Evolutionary conservation across 2,113 vertebrate species (phyloP).

Genomic region (Colius striatus): DNA sequence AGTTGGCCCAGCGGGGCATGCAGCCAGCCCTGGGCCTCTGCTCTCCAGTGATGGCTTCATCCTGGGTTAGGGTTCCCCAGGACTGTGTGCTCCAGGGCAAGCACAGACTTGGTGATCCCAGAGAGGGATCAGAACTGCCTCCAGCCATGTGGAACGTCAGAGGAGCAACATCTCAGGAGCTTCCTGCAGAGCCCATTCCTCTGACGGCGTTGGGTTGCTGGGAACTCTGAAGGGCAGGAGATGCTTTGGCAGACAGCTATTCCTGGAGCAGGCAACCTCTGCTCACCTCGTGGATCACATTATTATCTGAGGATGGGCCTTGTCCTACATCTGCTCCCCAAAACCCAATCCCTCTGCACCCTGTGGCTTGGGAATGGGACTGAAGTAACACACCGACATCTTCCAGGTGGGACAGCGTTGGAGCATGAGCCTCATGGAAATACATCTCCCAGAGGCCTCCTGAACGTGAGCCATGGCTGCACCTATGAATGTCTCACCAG

Average conservation of each 20-base stretch:
- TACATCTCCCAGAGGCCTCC: not conserved
- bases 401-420: not conserved
- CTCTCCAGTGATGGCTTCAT: not conserved
- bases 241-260: not conserved
- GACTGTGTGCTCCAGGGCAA: not conserved
- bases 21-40: not conserved
- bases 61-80: not conserved
- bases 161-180: not conserved
- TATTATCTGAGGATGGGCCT: not conserved
- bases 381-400: not conserved
- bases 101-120: not conserved
- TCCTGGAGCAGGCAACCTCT: slow-evolving; percentile 10
- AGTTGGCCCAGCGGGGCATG: not conserved
- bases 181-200: slow-evolving; percentile 17
- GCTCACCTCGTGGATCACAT: not conserved
- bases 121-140: not conserved
- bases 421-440: not conserved
- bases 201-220: not conserved
- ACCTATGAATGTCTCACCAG: fast-evolving
- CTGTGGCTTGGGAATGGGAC: not conserved
- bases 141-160: not conserved
- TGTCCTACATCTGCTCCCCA: not conserved
- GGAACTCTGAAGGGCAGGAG: slow-evolving; percentile 4
- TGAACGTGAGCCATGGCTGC: fast-evolving
- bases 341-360: not conserved